A percentile compares a stretch with the other conserved stretches of the same genome.
Conservation (phyloP, 2,797 vertebrate species). For the Manis crassicaudata region DNA sequence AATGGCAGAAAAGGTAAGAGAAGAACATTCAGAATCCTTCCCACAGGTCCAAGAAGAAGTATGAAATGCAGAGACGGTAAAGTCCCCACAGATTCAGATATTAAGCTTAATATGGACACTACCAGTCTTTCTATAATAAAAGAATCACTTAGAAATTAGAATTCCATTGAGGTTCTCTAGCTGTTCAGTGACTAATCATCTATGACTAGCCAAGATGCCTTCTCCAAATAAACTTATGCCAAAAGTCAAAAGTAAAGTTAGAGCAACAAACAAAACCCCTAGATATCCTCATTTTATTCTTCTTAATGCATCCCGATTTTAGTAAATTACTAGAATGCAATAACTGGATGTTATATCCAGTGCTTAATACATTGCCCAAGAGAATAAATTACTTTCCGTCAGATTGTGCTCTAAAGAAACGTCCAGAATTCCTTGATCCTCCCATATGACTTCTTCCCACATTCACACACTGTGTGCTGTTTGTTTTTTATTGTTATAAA, state of each 20-base stretch:
- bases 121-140: not conserved
- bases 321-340: not conserved
- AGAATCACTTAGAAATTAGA: not conserved
- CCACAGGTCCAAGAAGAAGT: not conserved
- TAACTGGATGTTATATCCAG: not conserved
- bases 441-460: not conserved
- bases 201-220: not conserved
- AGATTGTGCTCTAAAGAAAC: not conserved
- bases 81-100: not conserved
- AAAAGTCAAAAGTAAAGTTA: constrained; percentile 41
- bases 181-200: not conserved
- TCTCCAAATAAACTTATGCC: not conserved
- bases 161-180: not conserved
- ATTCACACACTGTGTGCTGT: not conserved
- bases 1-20: not conserved
- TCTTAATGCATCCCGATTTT: not conserved
- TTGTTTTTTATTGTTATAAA: not conserved
- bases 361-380: not conserved
- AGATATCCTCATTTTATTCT: not conserved
- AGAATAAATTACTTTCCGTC: not conserved
- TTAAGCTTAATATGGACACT: not conserved
- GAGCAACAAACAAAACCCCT: not conserved
- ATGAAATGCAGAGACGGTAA: not conserved
- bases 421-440: not conserved
- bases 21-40: not conserved